Evolutionary conservation across 1,140 invertebrate species (phyloP).

Genomic region (Philopotamus ludificatus): DNA sequence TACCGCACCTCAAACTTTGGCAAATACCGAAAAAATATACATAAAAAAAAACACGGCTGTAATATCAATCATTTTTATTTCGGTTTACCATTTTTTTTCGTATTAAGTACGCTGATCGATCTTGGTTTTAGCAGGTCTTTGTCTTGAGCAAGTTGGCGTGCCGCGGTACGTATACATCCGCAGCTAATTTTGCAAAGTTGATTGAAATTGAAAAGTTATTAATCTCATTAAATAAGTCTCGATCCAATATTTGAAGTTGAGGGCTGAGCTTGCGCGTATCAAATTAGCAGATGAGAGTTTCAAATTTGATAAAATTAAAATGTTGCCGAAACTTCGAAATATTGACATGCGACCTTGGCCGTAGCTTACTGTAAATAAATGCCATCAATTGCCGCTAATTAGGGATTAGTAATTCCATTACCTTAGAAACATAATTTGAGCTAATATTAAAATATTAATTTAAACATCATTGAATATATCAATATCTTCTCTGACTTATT

Average conservation of each 20-base stretch:
- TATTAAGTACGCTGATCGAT: neutral
- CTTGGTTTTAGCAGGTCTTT: neutral
- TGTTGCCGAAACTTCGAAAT: neutral
- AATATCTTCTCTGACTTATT: no score
- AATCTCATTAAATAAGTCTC: constrained; percentile 29
- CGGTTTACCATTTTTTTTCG: neutral
- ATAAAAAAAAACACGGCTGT: neutral
- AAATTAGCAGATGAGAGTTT: constrained; percentile 13
- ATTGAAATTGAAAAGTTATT: constrained; percentile 35
- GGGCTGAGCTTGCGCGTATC: constrained; percentile 9
- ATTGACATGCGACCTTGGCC: neutral
- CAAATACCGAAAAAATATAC: neutral
- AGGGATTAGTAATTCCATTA: neutral
- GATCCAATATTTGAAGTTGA: constrained; percentile 22
- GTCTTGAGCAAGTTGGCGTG: constrained; percentile 1
- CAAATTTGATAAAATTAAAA: constrained; percentile 19
- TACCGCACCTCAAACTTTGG: neutral
- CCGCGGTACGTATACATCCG: neutral
- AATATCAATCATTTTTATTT: constrained; percentile 1
- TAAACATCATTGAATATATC: no score
- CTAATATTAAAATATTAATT: no score
- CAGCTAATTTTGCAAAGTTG: constrained; percentile 26
- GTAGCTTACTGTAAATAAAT: neutral
- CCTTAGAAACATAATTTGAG: no score
- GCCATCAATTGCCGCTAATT: neutral